Base-by-base conservation (phyloP, 2,113 vertebrate species). In the Clarias batrachus region DNA sequence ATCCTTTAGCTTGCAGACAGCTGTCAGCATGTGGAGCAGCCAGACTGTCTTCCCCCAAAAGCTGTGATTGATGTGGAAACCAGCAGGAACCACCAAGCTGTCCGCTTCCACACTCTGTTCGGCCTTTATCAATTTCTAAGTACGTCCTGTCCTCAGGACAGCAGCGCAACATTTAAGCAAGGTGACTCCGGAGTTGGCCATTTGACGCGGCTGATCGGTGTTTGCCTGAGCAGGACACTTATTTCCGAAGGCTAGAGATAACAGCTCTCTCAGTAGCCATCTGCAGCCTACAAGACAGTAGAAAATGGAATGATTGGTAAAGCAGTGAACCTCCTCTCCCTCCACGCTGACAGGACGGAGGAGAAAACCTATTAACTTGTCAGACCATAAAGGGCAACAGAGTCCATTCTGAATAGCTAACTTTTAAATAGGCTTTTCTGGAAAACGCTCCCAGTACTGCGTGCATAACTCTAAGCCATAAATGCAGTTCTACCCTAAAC, bases 201-300 rank as follows among this genome's bases (percentile, higher is more conserved):
- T 71, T 88, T 60, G 80, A 76, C 84, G 80, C 57, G 83, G 87
- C 74, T 63, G 85, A 65, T 82, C 2, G 54, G 57, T 73, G 63
- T 73, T 89, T 87, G 89, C 92, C 83, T 77, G 84, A 91, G 89
- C 88, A 85, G 86, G 84, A 77, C 57, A 89, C 88, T 90, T 88
- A 90, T 85, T 62, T 73, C 76, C 65, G 77, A 66, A 52, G 78
- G 85, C 85, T 74, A 62, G 41, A 87, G 77, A 89, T 91, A 91
- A 90, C 87, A 88, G 90, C 87, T 85, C 86, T 90, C 87, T 91
- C 87, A 85, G 84, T 87, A 85, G 80, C 73, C 78, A 68, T 90
- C 86, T 87, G 83, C 85, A 89, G 71, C 87, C 80, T 89, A 89
- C 91, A 88, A 85, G 84, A 90, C 87, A 83, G 82, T 84, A 83